Conservation (phyloP, 2,113 vertebrate species). For the Platysternon megacephalum region DNA sequence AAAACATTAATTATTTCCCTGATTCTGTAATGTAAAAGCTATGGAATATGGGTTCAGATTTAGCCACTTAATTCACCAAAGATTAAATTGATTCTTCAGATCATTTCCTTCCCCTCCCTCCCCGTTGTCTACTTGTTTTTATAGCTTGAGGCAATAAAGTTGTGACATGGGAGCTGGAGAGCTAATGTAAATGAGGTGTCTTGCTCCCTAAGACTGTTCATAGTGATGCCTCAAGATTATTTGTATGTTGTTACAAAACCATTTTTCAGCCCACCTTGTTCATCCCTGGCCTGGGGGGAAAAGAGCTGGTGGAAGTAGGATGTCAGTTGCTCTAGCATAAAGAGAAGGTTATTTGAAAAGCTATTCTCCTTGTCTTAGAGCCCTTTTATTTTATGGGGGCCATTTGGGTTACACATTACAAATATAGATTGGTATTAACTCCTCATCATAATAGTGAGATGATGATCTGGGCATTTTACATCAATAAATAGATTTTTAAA, state of each 20-base stretch:
- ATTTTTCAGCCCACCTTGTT: neutral
- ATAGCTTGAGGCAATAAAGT: conserved; percentile 6
- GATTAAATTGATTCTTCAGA: neutral
- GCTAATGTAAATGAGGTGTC: conserved; percentile 27
- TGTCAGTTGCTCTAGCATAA: neutral
- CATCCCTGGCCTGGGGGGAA: neutral
- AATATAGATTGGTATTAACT: neutral
- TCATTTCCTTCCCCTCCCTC: neutral
- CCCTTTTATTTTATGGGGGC: neutral
- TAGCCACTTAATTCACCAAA: neutral
- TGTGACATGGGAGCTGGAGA: neutral
- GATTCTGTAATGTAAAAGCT: neutral
- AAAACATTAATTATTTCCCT: conserved; percentile 16
- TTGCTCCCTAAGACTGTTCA: neutral
- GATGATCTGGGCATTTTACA: neutral
- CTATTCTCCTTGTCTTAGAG: neutral
- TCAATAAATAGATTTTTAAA: neutral
- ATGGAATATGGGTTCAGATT: neutral
- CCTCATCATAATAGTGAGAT: neutral
- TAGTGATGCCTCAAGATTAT: neutral
- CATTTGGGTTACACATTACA: neutral
- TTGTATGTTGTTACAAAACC: neutral
- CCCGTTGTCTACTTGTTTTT: neutral
- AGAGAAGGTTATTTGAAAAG: neutral
- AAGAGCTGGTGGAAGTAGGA: neutral